Conservation (phyloP, 2,797 vertebrate genomes). For the Psittacula derbiana region DNA sequence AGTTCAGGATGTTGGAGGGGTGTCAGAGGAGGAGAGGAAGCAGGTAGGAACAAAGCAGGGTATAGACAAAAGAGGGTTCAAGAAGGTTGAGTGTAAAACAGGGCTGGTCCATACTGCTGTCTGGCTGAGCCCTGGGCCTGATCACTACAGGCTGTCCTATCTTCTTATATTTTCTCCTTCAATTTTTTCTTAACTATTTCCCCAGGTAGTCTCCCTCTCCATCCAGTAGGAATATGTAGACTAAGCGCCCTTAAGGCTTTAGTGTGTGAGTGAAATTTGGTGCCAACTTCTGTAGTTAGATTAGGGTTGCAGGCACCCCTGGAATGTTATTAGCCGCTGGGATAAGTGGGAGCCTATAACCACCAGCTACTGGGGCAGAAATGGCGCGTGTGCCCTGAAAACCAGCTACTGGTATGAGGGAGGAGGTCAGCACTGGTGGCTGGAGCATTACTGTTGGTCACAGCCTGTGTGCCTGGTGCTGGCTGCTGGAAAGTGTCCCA, state of each 20-base stretch:
- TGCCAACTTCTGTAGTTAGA: neutral
- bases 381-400: neutral
- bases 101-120: rapidly evolving
- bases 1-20: neutral
- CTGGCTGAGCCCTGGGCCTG: neutral
- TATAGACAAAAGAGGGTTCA: neutral
- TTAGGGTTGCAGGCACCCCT: neutral
- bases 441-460: rapidly evolving
- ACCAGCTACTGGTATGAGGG: too few species aligned
- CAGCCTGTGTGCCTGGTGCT: rapidly evolving
- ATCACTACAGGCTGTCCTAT: neutral
- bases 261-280: neutral
- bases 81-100: neutral
- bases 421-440: neutral
- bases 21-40: rapidly evolving
- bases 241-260: neutral
- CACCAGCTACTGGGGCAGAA: neutral
- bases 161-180: neutral
- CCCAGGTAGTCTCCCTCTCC: neutral
- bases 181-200: neutral
- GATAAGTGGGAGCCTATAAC: neutral
- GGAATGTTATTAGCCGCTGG: neutral
- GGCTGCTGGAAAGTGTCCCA: neutral
- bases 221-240: neutral
- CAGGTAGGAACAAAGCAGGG: neutral